A percentile compares a stretch with the other conserved stretches of the same genome.
Evolutionary conservation across 2,113 vertebrate species (phyloP).

Genomic region (Castor canadensis): DNA sequence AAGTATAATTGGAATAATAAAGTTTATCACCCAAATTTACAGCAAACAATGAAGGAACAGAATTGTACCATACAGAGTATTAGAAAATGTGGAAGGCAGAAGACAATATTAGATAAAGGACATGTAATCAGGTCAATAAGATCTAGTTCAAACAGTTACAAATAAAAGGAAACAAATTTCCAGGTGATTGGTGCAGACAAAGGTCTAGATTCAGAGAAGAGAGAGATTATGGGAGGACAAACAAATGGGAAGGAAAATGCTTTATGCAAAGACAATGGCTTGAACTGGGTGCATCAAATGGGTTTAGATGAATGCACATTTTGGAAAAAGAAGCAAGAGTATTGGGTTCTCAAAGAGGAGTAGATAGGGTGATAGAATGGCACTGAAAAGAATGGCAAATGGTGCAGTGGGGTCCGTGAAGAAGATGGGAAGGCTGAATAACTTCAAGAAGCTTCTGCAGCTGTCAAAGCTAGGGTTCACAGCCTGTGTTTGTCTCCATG

Average conservation of each 20-base stretch:
- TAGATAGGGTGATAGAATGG: not conserved
- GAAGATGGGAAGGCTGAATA: not conserved
- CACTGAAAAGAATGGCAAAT: not conserved
- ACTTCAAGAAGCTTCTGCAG: too few relatives aligned
- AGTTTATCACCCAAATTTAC: not conserved
- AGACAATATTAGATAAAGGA: not conserved
- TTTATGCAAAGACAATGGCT: not conserved
- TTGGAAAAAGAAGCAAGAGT: not conserved
- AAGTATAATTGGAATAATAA: not conserved
- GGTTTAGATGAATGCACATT: not conserved
- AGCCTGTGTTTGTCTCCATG: not conserved
- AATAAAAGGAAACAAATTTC: not conserved
- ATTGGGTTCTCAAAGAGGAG: not conserved
- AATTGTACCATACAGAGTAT: not conserved
- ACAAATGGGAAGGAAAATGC: not conserved
- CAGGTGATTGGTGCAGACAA: too few relatives aligned
- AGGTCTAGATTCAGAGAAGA: not conserved
- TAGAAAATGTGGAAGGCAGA: not conserved
- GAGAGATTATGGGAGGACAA: not conserved
- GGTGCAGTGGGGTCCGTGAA: fast-evolving
- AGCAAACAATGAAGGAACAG: not conserved
- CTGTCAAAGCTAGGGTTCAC: not conserved
- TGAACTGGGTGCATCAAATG: not conserved
- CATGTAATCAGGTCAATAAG: not conserved
- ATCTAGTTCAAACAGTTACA: not conserved